A percentile compares a stretch with the other conserved stretches of the same genome.
Conservation (phyloP, 2,888 invertebrate genomes). For the Agrotis puta region DNA sequence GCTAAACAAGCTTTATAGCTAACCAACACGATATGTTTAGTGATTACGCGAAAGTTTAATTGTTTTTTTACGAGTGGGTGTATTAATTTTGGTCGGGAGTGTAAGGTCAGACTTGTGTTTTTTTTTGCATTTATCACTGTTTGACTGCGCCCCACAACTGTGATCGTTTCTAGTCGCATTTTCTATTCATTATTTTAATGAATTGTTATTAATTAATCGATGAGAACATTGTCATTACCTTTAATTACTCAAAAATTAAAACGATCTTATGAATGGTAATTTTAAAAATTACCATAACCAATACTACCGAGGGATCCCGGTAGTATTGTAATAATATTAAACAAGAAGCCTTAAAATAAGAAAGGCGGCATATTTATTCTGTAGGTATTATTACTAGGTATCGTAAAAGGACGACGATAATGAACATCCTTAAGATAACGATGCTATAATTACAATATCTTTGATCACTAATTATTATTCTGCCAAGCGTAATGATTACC, state of each 20-base stretch:
- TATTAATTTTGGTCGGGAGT: slow-evolving; percentile 24
- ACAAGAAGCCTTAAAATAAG: neutral
- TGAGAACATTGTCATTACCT: neutral
- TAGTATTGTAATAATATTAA: neutral
- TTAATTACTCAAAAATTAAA: neutral
- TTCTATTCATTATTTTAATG: slow-evolving; percentile 1
- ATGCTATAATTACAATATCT: slow-evolving; percentile 11
- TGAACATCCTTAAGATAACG: slow-evolving; percentile 19
- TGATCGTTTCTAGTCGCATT: neutral
- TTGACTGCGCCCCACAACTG: neutral
- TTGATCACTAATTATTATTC: slow-evolving; percentile 25
- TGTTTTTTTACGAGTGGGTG: slow-evolving; percentile 2
- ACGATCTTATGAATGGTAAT: neutral
- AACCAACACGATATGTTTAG: slow-evolving; percentile 48
- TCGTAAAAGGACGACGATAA: slow-evolving; percentile 10
- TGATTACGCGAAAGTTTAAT: slow-evolving; percentile 37
- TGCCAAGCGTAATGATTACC: neutral
- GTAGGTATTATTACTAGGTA: neutral
- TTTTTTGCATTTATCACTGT: neutral
- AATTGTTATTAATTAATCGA: neutral
- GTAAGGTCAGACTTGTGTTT: slow-evolving; percentile 15
- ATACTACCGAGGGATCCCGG: too few species aligned
- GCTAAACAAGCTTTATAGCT: slow-evolving; percentile 41
- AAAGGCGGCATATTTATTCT: neutral
- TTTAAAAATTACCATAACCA: neutral